A percentile compares a stretch with the other conserved stretches of the same genome.
Conservation (phyloP, 2,113 vertebrate genomes). For the Archocentrus centrarchus region DNA sequence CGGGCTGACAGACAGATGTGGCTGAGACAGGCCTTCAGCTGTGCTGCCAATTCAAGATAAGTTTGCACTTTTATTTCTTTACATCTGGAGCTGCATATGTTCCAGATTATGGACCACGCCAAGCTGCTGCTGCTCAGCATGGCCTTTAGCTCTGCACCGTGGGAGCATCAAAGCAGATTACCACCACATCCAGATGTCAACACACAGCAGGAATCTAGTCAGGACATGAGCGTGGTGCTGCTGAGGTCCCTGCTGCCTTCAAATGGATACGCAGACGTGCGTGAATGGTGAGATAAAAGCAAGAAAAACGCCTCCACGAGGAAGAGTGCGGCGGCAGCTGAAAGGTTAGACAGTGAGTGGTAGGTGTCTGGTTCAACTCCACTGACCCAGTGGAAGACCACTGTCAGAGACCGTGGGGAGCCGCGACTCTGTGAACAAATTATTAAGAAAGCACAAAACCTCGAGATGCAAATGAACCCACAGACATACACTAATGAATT, state of each 20-base stretch:
- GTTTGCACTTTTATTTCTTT: conserved; percentile 28
- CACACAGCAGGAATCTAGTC: neutral
- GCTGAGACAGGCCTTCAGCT: neutral
- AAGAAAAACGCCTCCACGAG: neutral
- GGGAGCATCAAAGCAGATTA: conserved; percentile 39
- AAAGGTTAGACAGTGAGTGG: neutral
- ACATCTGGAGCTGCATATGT: conserved; percentile 52
- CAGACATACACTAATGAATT: neutral
- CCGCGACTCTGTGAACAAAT: neutral
- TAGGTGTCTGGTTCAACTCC: conserved; percentile 9
- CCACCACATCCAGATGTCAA: conserved; percentile 25
- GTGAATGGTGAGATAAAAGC: neutral
- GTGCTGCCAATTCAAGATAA: neutral
- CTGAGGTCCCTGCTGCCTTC: conserved; percentile 2
- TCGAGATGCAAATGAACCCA: fast-evolving
- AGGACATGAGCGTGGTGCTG: conserved; percentile 3
- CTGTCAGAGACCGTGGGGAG: neutral
- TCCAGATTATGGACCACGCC: conserved; percentile 23
- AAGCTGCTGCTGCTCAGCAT: neutral
- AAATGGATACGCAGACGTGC: neutral
- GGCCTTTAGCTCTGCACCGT: conserved; percentile 17
- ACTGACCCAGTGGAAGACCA: neutral
- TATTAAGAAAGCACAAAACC: neutral
- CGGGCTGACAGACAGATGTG: conserved; percentile 16
- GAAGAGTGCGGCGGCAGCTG: neutral